Base-by-base conservation (phyloP, 1,140 invertebrate genomes). In the Sarcophaga peregrina region DNA sequence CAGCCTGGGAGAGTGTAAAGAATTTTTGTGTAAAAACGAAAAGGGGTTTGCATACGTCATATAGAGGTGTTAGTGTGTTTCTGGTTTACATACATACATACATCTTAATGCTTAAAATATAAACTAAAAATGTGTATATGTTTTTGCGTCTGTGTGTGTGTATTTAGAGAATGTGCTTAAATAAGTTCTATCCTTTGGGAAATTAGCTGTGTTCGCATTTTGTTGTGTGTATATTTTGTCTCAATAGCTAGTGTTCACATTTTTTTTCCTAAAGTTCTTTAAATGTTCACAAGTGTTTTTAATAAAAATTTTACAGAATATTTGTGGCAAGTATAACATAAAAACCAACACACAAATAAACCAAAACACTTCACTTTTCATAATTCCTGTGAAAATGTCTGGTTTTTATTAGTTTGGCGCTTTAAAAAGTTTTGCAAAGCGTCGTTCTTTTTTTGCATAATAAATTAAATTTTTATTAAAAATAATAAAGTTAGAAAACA, bases 261-360 rank as follows among this genome's bases (percentile, higher is more conserved):
- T 48, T 78, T 4, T 78, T 9, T 13, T 13, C 46, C 1, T 50
- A 5, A 25, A 17, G 6, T 11, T 78, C n/a, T 15, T 78, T n/a
- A 52, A 52, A 78, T 78, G 50, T 78, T 50, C 75, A 78, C 47
- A 78, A 78, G 75, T 78, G 75, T 78, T 78, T 25, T 78, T 78
- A 78, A 52, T 47, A 45, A 78, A 68, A 52, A 50, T 52, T 78
- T 50, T 47, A 45, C 47, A 78, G 62, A 50, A 74, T 52, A 13
- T 52, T 52, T 10, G 9, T 52, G 13, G 8, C 8, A 52, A 52
- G 5, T 52, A 52, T 52, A 68, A 68, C 17, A 68, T 20, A 20
- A 20, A 58, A 37, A 37, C 25, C 25, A 37, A 37, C 25, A 37
- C 4, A 37, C 25, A 37, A 37, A 37, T 37, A 37, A 37, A 37